Conservation (phyloP, 2,888 invertebrate species). For the Polymixis lichenea region DNA sequence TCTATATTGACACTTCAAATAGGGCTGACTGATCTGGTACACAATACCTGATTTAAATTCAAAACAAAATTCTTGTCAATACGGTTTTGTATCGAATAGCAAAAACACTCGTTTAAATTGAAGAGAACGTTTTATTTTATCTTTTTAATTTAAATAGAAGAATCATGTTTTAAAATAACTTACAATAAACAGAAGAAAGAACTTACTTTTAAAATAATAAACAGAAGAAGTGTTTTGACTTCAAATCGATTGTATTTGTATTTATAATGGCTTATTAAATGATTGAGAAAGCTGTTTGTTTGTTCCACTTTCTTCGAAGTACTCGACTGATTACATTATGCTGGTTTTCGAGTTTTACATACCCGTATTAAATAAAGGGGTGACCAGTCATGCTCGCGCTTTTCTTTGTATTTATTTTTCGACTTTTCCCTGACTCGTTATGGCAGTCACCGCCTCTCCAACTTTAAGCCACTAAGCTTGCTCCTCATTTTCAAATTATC, state of each 20-base stretch:
- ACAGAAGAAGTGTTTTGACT: slow-evolving; percentile 41
- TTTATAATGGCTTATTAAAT: slow-evolving; percentile 48
- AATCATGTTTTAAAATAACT: slow-evolving; percentile 32
- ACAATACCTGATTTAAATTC: not conserved
- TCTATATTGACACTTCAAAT: slow-evolving; percentile 45
- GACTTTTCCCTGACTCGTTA: not conserved
- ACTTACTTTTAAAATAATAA: no score
- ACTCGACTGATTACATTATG: slow-evolving; percentile 37
- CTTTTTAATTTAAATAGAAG: slow-evolving; percentile 11
- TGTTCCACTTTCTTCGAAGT: slow-evolving; percentile 53
- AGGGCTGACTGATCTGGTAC: slow-evolving; percentile 22
- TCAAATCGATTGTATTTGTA: slow-evolving; percentile 39
- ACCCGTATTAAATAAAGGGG: slow-evolving; percentile 4
- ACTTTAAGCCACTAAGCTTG: not conserved
- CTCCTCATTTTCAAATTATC: no score
- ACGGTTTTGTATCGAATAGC: slow-evolving; percentile 34
- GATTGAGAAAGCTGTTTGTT: slow-evolving; percentile 51
- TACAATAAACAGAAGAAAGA: no score
- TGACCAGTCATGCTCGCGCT: not conserved
- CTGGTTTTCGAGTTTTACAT: slow-evolving; percentile 31
- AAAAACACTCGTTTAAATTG: slow-evolving; percentile 31
- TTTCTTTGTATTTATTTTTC: not conserved
- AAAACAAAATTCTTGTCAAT: not conserved
- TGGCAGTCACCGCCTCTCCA: not conserved
- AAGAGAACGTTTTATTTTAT: slow-evolving; percentile 27